A percentile compares a stretch with the other conserved stretches of the same genome.
Conservation (phyloP, 2,797 vertebrate genomes). For the Phataginus tetradactyla region DNA sequence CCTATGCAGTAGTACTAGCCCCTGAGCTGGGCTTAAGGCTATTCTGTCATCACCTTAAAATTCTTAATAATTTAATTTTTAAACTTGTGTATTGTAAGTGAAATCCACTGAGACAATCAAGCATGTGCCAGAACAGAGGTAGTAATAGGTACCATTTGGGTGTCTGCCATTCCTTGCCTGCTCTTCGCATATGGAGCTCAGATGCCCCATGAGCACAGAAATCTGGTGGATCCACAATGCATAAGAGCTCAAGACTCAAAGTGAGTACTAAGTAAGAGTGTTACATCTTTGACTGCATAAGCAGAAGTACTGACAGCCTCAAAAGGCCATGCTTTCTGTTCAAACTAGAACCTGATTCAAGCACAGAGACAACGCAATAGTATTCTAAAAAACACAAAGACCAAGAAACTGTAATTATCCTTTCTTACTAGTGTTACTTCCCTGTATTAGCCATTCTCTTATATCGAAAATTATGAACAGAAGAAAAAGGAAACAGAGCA, state of each 20-base stretch:
- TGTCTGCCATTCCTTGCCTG: not conserved
- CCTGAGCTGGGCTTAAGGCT: not conserved
- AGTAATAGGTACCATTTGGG: not conserved
- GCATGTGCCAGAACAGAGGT: not conserved
- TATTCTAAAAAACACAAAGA: not conserved
- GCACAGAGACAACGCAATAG: not conserved
- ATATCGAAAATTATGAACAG: not conserved
- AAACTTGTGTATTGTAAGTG: not conserved
- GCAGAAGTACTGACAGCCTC: not conserved
- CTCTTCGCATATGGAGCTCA: not conserved
- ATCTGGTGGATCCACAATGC: not conserved
- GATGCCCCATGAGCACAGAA: not conserved
- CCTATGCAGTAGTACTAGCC: not conserved
- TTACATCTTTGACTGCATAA: not conserved
- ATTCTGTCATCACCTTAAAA: not conserved
- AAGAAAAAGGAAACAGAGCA: not conserved
- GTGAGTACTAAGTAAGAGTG: not conserved
- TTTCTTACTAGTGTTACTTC: not conserved
- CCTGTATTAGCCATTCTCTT: not conserved
- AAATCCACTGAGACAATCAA: not conserved
- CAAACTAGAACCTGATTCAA: not conserved
- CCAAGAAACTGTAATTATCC: not conserved
- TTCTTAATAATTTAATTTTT: not conserved
- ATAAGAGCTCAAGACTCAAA: not conserved
- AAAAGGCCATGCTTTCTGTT: not conserved